Evolutionary conservation across 2,888 invertebrate genomes (phyloP), one percentile per base, ranked within the genome.

Genomic region (Apodemia duryi): DNA sequence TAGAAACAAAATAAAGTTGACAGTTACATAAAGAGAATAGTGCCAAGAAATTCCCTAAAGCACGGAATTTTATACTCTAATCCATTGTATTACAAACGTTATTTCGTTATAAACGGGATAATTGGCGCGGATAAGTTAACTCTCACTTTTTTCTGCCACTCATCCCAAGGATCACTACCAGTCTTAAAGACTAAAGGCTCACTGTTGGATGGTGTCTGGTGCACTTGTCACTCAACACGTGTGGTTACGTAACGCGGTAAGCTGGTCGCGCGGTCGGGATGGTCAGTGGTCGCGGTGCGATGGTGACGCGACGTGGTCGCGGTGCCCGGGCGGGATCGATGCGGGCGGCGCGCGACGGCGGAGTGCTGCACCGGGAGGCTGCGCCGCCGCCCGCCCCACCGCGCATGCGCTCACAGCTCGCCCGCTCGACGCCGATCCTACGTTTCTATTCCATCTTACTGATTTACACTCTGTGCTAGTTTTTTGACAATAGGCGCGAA

Each of bases 291-390:
- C 62, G 49, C 64, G 54, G 52, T 51, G 13, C 51, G 51, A 51
- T 52, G 76, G 75, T 74, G 78, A 75, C 79, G 84, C 84, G 83
- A 28, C 52, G 52, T 28, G 29, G 54, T 54, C 29, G 81, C 80
- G 80, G 81, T 82, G 79, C 80, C 83, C 85, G 85, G 85, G 84
- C 84, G 87, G 86, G 87, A 88, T 88, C 89, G 88, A 89, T 90
- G 89, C 88, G 88, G 88, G 88, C 86, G 81, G 88, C 90, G 88
- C 87, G 90, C 88, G 89, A 85, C 85, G 85, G 88, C 88, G 88
- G 91, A 91, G 91, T 89, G 89, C 87, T 88, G 87, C 84, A 86
- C 84, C 82, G 82, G 85, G 79, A 77, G 77, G 76, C 80, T 77
- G 78, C 73, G 77, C 77, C 73, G 76, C 66, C 61, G 57, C 62